Evolutionary conservation across 2,888 invertebrate genomes (phyloP).

Genomic region (Nasonia oneida): DNA sequence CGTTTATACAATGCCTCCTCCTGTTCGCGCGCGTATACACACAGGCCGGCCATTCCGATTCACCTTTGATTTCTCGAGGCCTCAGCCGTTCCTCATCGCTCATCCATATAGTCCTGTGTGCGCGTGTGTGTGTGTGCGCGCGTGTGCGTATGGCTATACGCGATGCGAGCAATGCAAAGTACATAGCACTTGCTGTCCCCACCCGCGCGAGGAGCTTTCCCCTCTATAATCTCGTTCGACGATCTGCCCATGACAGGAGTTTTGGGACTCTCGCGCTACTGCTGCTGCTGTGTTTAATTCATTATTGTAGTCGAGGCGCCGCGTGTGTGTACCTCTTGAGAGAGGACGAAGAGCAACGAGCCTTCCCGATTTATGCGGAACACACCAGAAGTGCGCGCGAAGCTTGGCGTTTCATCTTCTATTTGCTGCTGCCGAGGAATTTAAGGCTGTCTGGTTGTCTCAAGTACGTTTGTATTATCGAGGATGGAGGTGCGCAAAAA

Average conservation of each 20-base stretch:
- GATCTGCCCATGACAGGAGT: not conserved
- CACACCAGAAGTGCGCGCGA: too few relatives aligned
- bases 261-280: not conserved
- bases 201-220: not conserved
- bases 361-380: not conserved
- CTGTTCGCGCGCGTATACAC: not conserved
- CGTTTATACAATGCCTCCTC: not conserved
- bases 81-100: constrained; percentile 45
- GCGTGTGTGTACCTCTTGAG: not conserved
- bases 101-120: not conserved
- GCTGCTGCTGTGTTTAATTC: not conserved
- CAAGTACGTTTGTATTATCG: not conserved
- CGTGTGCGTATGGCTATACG: not conserved
- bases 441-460: not conserved
- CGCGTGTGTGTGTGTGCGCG: too few relatives aligned
- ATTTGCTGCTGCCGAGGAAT: not conserved
- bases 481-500: not conserved
- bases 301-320: not conserved
- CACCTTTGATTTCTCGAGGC: constrained; percentile 52
- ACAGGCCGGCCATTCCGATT: constrained; percentile 30
- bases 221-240: not conserved
- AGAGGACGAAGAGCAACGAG: not conserved
- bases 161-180: not conserved
- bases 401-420: too few relatives aligned
- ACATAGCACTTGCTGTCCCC: not conserved